Percentiles rank a stretch among this genome's conserved stretches.
phyloP scores from a whole-genome alignment of 2,888 invertebrate genomes.

The Cenopis cana region DNA sequence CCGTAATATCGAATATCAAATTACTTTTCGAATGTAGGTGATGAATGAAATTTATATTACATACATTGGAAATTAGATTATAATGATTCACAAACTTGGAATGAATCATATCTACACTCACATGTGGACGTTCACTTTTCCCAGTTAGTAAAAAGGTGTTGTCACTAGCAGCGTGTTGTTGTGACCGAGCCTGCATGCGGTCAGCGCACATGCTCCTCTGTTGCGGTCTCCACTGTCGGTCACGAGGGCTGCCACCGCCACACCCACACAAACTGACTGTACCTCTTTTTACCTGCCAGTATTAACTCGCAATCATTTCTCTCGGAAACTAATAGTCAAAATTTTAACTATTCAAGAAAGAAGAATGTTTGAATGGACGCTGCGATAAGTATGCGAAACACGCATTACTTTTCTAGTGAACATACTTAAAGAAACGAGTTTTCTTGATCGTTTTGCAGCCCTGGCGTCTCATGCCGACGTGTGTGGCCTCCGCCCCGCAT shows the following conservation, averaged over 20 bases:
- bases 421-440: constrained; percentile 23
- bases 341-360: constrained; percentile 9
- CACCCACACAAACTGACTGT: constrained; percentile 13
- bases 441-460: constrained; percentile 35
- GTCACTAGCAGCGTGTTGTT: constrained; percentile 57
- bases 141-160: constrained; percentile 39
- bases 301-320: constrained; percentile 4
- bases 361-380: constrained; percentile 14
- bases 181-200: constrained; percentile 56
- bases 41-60: not conserved
- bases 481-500: constrained; percentile 44
- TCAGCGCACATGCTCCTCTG: constrained; percentile 56
- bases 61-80: not conserved
- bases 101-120: not conserved
- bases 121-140: not conserved
- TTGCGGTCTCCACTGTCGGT: constrained; percentile 57
- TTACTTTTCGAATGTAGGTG: not conserved
- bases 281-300: constrained; percentile 7
- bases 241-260: constrained; percentile 34
- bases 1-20: not conserved
- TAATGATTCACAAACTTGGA: not conserved
- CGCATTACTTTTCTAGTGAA: constrained; percentile 15
- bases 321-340: constrained; percentile 9
- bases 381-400: constrained; percentile 18
- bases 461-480: constrained; percentile 34